Percentiles rank a stretch among this genome's conserved stretches.
These are phyloP conservation scores for Lasioglossum marginatum DNA, from an alignment of 2,888 invertebrate species.

Conservation along the genomic window DNA sequence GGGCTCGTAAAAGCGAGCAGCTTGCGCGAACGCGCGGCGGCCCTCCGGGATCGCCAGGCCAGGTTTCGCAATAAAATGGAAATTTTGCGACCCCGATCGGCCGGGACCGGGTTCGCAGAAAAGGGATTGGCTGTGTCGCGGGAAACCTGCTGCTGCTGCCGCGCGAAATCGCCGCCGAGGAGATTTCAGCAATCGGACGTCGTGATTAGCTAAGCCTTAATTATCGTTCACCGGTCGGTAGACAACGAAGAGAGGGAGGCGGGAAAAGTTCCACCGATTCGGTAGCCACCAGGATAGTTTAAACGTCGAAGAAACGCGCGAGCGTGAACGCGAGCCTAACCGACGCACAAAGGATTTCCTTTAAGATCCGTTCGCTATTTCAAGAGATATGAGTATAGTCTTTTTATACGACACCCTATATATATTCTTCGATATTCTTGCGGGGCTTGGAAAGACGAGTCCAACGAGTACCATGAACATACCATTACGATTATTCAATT, in stretches of 20 bases:
- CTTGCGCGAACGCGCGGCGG: conserved; percentile 9
- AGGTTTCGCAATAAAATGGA: conserved; percentile 42
- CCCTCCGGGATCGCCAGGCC: conserved; percentile 2
- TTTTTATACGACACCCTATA: background rate
- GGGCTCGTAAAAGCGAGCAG: conserved; percentile 52
- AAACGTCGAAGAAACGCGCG: background rate
- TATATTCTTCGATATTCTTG: background rate
- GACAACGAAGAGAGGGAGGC: background rate
- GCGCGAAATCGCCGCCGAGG: conserved; percentile 29
- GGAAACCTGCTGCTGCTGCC: conserved; percentile 28
- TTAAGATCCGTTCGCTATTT: background rate
- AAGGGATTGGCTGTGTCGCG: conserved; percentile 32
- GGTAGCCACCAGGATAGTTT: conserved; percentile 19
- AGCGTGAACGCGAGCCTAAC: background rate
- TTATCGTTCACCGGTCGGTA: conserved; percentile 29
- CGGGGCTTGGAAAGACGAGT: background rate
- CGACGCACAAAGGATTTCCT: conserved; percentile 2
- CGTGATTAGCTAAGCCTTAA: conserved; percentile 57
- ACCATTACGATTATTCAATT: background rate
- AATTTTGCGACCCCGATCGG: conserved; percentile 46
- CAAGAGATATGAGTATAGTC: background rate
- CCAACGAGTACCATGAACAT: background rate
- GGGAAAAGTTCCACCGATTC: conserved; percentile 32
- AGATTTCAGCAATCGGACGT: conserved; percentile 55
- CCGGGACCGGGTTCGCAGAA: conserved; percentile 16